A percentile compares a stretch with the other conserved stretches of the same genome.
These are phyloP conservation scores for Ardeotis arabs DNA, from an alignment of 2,113 vertebrate genomes.

Conservation along the genomic window DNA sequence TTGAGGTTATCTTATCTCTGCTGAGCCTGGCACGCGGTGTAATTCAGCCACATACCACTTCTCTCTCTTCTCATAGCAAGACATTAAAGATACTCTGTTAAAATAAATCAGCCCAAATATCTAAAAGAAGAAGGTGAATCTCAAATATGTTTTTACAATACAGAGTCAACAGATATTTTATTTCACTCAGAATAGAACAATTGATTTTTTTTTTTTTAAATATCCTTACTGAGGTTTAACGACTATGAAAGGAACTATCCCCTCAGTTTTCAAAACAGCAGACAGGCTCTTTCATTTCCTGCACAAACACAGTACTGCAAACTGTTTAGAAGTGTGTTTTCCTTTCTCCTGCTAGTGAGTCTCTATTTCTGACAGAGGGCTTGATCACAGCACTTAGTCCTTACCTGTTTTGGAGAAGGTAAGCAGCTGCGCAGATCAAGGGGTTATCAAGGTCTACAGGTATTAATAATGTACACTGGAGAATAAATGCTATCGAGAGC, in stretches of 20 bases:
- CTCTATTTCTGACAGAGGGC: neutral
- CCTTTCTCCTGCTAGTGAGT: neutral
- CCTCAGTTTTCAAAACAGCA: neutral
- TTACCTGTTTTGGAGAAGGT: neutral
- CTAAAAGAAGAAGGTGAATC: conserved; percentile 27
- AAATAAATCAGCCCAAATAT: conserved; percentile 42
- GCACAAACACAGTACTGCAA: neutral
- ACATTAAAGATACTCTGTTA: conserved; percentile 33
- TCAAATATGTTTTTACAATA: conserved; percentile 23
- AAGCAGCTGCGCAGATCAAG: neutral
- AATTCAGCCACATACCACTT: neutral
- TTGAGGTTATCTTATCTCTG: conserved; percentile 42
- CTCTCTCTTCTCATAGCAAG: neutral
- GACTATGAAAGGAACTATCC: neutral
- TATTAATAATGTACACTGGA: neutral
- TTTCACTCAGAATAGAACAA: conserved; percentile 60
- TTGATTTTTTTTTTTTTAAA: conserved; percentile 67
- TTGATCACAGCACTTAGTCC: neutral
- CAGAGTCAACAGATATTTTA: conserved; percentile 26
- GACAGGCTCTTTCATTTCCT: neutral
- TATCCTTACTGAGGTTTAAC: conserved; percentile 18
- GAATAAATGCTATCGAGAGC: neutral
- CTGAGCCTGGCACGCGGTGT: neutral
- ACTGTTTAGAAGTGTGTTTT: neutral
- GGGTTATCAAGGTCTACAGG: neutral